Conservation (phyloP, 2,113 vertebrate species). For the Antechinus flavipes region DNA sequence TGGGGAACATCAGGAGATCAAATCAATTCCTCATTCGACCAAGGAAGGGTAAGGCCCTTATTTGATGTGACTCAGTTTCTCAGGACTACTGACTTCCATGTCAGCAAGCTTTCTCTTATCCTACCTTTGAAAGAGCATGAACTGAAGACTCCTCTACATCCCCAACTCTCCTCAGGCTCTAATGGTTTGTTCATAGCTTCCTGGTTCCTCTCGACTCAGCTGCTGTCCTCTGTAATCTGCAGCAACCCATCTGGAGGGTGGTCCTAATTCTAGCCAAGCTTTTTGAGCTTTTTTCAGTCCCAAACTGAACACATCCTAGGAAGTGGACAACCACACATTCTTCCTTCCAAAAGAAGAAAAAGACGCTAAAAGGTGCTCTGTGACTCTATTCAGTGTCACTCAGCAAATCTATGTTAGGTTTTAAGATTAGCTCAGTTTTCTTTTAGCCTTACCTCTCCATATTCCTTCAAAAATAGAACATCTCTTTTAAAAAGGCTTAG, state of each 20-base stretch:
- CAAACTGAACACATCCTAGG: not conserved
- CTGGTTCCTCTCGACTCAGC: not conserved
- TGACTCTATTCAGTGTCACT: not conserved
- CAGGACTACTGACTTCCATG: not conserved
- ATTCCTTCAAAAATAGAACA: not conserved
- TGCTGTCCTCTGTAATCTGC: not conserved
- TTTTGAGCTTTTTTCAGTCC: not conserved
- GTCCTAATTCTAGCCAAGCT: not conserved
- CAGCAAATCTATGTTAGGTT: not conserved
- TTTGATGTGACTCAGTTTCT: not conserved
- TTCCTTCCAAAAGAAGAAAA: not conserved
- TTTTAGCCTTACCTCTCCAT: not conserved
- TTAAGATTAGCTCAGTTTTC: not conserved
- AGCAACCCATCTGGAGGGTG: not conserved
- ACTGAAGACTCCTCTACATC: not conserved
- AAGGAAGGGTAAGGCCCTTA: conserved; percentile 90
- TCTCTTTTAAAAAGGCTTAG: not conserved
- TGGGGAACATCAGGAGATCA: conserved; percentile 93
- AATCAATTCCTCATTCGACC: conserved; percentile 95
- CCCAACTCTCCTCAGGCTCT: not conserved
- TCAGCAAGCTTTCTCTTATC: not conserved
- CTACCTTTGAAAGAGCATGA: not conserved
- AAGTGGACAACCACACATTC: not conserved
- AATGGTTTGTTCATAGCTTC: not conserved
- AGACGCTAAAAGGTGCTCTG: not conserved